Conservation (phyloP, 2,113 vertebrate genomes). For the Ageneiosus marmoratus region DNA sequence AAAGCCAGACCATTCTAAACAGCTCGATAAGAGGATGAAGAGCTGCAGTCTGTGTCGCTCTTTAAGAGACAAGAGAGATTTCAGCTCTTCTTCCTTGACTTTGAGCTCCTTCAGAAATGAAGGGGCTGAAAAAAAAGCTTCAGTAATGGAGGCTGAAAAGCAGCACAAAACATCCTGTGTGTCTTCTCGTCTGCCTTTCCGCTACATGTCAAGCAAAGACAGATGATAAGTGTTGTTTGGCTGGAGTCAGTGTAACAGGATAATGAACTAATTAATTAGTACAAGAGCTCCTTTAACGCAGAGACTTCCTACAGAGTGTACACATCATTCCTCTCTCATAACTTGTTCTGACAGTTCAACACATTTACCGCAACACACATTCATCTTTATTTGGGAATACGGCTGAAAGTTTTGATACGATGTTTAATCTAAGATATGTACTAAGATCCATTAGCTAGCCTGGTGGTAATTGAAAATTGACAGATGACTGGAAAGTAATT, state of each 20-base stretch:
- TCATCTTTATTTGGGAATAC: constrained; percentile 26
- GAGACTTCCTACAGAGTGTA: constrained; percentile 24
- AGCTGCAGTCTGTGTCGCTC: constrained; percentile 9
- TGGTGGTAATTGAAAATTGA: constrained; percentile 23
- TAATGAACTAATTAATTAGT: constrained; percentile 47
- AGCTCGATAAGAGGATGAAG: constrained; percentile 25
- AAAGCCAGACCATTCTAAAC: neutral
- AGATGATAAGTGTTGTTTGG: constrained; percentile 34
- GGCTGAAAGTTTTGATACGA: neutral
- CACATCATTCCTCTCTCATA: constrained; percentile 35
- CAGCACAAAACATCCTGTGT: neutral
- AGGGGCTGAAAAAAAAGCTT: neutral
- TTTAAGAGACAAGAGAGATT: constrained; percentile 36
- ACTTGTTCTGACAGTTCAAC: constrained; percentile 37
- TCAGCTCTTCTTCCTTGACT: neutral
- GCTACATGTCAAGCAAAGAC: constrained; percentile 18
- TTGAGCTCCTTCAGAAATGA: neutral
- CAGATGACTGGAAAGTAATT: constrained; percentile 17
- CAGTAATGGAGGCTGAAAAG: neutral
- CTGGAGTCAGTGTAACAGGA: constrained; percentile 22
- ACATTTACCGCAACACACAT: neutral
- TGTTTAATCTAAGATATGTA: neutral
- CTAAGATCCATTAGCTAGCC: constrained; percentile 15
- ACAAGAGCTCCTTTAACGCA: constrained; percentile 15
- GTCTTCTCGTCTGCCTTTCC: constrained; percentile 26